Conservation (phyloP, 23 tunicate species). For the Trididemnum miniatum region DNA sequence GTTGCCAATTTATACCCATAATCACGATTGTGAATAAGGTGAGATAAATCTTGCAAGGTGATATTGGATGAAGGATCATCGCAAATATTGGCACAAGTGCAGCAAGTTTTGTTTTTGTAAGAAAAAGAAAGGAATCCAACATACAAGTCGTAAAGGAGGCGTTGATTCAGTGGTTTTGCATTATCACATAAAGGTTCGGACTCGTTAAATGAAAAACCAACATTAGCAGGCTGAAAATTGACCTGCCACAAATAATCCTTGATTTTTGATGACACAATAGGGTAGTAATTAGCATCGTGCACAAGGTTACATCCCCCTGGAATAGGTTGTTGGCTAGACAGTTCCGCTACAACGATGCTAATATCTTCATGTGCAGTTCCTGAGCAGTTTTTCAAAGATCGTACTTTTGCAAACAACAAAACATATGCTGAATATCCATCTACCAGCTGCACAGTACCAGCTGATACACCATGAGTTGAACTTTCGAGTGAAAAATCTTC, state of each 20-base stretch:
- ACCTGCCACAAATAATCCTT: background rate
- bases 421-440: background rate
- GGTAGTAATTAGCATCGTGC: background rate
- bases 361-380: background rate
- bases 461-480: background rate
- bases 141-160: background rate
- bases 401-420: background rate
- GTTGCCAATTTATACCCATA: background rate
- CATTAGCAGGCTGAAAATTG: conserved; percentile 3
- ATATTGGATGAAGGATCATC: background rate
- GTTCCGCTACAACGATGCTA: background rate
- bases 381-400: background rate
- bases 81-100: background rate
- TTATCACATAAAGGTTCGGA: background rate
- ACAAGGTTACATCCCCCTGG: conserved; percentile 13
- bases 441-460: background rate
- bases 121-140: background rate
- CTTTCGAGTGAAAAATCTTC: background rate
- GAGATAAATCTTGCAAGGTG: background rate
- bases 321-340: background rate
- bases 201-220: background rate
- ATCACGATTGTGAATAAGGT: background rate
- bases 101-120: background rate
- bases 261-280: background rate
- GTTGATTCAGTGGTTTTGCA: background rate